Conservation (phyloP, 2,113 vertebrate species). For the Numida meleagris region DNA sequence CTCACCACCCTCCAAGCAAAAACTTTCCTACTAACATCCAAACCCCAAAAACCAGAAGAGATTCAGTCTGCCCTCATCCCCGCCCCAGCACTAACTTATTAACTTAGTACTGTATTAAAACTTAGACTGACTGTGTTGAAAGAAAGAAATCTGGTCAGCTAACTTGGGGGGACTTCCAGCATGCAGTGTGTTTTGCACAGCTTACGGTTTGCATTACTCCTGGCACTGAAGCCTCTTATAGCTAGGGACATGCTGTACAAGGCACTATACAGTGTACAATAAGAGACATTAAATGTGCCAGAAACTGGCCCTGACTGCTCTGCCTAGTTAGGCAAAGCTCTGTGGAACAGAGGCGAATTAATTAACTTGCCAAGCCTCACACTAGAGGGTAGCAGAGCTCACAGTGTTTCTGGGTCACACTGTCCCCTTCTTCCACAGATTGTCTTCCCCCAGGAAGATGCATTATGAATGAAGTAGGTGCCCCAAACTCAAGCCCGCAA, state of each 20-base stretch:
- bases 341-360: not conserved
- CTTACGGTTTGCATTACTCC: fast-evolving
- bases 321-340: not conserved
- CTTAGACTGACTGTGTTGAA: not conserved
- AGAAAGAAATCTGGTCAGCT: not conserved
- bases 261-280: not conserved
- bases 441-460: not conserved
- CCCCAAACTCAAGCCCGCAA: not conserved
- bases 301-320: not conserved
- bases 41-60: not conserved
- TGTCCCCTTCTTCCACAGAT: constrained; percentile 14
- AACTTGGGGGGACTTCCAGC: not conserved
- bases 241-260: not conserved
- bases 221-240: not conserved
- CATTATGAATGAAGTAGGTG: not conserved
- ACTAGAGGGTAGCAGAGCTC: not conserved
- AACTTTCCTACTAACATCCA: not conserved
- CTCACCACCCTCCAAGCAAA: not conserved
- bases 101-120: not conserved
- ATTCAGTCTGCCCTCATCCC: not conserved
- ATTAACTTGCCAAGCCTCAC: not conserved
- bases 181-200: not conserved
- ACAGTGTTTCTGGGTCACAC: constrained; percentile 29
- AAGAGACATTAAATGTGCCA: not conserved
- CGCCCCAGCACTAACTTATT: not conserved